A percentile compares a stretch with the other conserved stretches of the same genome.
phyloP scores from a whole-genome alignment of 2,888 invertebrate genomes.

The Pristionchus arcanus region DNA sequence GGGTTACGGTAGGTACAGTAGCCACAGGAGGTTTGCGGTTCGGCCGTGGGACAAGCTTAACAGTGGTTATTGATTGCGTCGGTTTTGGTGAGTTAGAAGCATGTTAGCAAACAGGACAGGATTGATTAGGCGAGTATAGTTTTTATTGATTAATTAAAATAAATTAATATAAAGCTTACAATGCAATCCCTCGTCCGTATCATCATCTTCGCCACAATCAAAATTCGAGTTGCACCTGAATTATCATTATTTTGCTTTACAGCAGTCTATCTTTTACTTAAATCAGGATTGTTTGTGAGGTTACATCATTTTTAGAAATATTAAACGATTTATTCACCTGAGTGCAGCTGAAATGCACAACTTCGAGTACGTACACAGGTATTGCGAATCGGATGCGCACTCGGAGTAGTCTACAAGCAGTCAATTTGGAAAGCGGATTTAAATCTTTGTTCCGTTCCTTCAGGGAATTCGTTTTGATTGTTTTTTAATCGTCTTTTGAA shows the following conservation, averaged over 20 bases:
- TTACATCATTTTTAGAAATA: too few species aligned
- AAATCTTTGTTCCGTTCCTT: too few species aligned
- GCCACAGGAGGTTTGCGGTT: slow-evolving; percentile 28
- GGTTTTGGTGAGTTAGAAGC: background rate
- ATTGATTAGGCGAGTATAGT: background rate
- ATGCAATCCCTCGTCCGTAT: slow-evolving; percentile 85
- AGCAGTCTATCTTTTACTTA: too few species aligned
- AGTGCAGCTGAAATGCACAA: slow-evolving; percentile 89
- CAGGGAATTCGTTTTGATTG: too few species aligned
- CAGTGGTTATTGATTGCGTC: background rate
- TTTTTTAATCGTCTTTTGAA: too few species aligned
- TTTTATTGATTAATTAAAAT: background rate
- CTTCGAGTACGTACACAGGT: slow-evolving; percentile 86
- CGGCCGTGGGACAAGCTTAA: slow-evolving; percentile 18
- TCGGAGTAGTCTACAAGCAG: slow-evolving; percentile 77
- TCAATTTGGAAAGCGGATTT: too few species aligned
- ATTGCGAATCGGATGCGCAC: slow-evolving; percentile 82
- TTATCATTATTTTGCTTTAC: slow-evolving; percentile 26
- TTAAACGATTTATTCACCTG: slow-evolving; percentile 82
- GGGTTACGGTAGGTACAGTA: slow-evolving; percentile 36
- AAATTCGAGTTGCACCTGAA: slow-evolving; percentile 73
- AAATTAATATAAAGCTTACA: slow-evolving; percentile 66
- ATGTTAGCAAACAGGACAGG: background rate
- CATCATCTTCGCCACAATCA: slow-evolving; percentile 89
- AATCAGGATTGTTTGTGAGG: too few species aligned